Base-by-base conservation (phyloP, 2,113 vertebrate genomes). In the Glaucomys volans region DNA sequence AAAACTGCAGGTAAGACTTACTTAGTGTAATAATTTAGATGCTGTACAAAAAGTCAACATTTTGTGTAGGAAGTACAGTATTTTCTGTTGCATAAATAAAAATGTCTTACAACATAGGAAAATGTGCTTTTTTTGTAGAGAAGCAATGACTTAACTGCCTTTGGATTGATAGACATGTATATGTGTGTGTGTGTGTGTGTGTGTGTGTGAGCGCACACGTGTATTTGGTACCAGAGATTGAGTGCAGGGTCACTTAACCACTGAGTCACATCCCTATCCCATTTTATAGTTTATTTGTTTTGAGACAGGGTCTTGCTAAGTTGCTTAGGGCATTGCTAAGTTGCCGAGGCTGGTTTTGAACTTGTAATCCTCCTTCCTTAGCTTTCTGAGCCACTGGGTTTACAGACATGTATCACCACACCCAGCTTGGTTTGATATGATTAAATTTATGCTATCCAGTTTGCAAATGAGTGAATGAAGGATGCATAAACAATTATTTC, bases 1-100 rank as follows among this genome's bases (percentile, higher is more conserved):
- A 14, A 99, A 99, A 91, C 98, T 99, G 87, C 99, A 99, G 99
- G 99, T 99, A 96, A 98, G 97, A 79, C 40, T 67, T 71, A 57
- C 18, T 69, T 79, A 26, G 17, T 81, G 9, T 64, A 62, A 22
- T 35, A 52, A 62, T 35, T 87, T 75, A 42, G 28, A 50, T 50
- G 54, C 35, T 89, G 16, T n/a, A 77, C 4, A 81, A 83, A 62
- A 85, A 64, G 30, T 81, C 30, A n/a, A 57, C 9, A 42, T 67
- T 47, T 67, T 77, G 22, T 81, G n/a, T 66, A 87, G 62, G n/a
- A 83, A 90, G 85, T 92, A 40, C 17, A 81, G 35, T 67, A 20
- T n/a, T 40, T 90, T 24, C 79, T 69, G 50, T 89, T 67, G 20
- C 30, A 47, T 17, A 9, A 67, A 50, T 66, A 17, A 26, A 80